Evolutionary conservation across 2,888 invertebrate genomes (phyloP).

Genomic region (Tetragonula carbonaria): DNA sequence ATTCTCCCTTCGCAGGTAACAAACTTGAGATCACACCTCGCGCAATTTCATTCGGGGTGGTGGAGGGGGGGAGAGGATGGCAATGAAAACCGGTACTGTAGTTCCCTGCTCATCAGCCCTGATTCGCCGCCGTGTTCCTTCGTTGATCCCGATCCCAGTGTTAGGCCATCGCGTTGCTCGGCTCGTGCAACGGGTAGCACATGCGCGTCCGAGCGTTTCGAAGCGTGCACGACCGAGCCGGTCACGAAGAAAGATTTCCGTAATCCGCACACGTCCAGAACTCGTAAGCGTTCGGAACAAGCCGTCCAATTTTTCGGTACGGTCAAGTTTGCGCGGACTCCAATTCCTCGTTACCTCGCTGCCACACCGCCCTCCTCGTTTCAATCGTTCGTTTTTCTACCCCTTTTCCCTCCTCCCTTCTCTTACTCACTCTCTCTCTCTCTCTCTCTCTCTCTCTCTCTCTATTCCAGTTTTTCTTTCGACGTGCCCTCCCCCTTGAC

Average conservation of each 20-base stretch:
- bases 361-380: constrained; percentile 7
- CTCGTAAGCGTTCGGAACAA: constrained; percentile 78
- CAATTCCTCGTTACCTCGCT: constrained; percentile 66
- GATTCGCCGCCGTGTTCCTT: constrained; percentile 12
- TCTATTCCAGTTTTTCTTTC: constrained; percentile 37
- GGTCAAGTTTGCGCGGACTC: constrained; percentile 76
- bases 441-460: neutral
- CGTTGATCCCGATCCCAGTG: constrained; percentile 29
- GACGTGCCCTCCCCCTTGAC: constrained; percentile 51
- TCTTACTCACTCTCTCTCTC: neutral
- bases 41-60: neutral
- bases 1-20: neutral
- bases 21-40: neutral
- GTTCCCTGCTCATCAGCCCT: neutral
- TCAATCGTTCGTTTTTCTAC: constrained; percentile 36
- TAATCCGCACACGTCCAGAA: constrained; percentile 77
- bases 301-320: constrained; percentile 79
- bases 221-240: neutral
- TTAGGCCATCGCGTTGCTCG: neutral
- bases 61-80: neutral
- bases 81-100: neutral
- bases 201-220: constrained; percentile 6
- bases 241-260: constrained; percentile 58
- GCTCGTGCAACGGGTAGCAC: neutral
- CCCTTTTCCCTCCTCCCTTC: no score